Conservation (phyloP, 2,113 vertebrate genomes). For the Sylvia atricapilla region DNA sequence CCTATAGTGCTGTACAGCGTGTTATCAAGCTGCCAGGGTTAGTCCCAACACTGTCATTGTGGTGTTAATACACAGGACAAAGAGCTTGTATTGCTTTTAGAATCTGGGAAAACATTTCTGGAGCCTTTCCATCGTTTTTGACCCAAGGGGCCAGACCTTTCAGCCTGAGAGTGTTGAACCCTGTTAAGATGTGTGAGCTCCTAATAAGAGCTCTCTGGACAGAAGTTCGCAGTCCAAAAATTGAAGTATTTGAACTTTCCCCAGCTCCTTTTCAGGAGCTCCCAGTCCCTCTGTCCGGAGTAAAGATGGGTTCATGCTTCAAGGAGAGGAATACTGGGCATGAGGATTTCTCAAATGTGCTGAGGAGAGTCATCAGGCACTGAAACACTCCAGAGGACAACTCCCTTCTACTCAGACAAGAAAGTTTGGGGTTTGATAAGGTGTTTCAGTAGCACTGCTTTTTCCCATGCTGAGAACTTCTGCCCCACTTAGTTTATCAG, state of each 20-base stretch:
- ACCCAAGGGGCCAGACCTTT: neutral
- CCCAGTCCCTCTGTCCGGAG: neutral
- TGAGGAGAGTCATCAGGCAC: neutral
- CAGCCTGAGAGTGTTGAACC: neutral
- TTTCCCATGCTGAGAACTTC: neutral
- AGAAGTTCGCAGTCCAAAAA: neutral
- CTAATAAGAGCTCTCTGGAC: neutral
- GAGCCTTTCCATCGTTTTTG: neutral
- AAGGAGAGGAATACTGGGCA: fast-evolving
- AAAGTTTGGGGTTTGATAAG: neutral
- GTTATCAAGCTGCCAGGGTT: neutral
- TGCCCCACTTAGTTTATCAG: neutral
- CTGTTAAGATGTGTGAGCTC: neutral
- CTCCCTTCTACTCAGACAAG: neutral
- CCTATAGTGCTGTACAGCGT: neutral
- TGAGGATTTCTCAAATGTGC: fast-evolving
- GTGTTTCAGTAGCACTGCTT: neutral
- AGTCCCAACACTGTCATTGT: neutral
- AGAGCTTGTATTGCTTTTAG: neutral
- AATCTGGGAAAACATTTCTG: neutral
- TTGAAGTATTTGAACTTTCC: neutral
- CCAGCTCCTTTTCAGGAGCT: neutral
- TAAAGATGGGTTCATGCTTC: neutral
- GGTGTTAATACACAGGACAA: neutral
- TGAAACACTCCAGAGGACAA: neutral